Base-by-base conservation (phyloP, 2,113 vertebrate species). In the Hypomesus transpacificus region DNA sequence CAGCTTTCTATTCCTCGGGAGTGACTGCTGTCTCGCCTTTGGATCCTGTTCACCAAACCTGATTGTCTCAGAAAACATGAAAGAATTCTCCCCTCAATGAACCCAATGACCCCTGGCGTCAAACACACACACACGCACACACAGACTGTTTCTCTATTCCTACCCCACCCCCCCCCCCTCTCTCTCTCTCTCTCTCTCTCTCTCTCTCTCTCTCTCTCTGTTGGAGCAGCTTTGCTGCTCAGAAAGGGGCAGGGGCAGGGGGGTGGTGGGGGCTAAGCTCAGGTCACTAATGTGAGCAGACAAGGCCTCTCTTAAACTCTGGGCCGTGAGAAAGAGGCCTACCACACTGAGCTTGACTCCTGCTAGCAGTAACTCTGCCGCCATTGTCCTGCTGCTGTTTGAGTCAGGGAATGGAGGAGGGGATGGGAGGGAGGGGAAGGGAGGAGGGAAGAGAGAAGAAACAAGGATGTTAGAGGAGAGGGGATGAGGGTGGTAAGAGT, bases 281-380 rank as follows among this genome's bases (percentile, higher is more conserved):
- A 70, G 78, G 81, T 85, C 86, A 77, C 82, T 86, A 84, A 85
- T 83, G 71, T 71, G 77, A 70, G 65, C 14, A 84, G 83, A 89
- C 85, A 85, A 86, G 63, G 75, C 34, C 34, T 28, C 64, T 76
- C 65, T 87, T 88, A 80, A 86, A 85, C 71, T 74, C 70, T 68
- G 74, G 75, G 80, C 75, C 76, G 73, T 86, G 81, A 85, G 83
- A 85, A 86, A 83, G 34, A 17, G 68, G 62, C 68, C 28, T 56
- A 53, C 14, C 66, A 61, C 66, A n/a, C 28, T 20, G 34, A 56
- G 58, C 64, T 20, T 51, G n/a, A 46, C 39, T 46, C 39, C 39
- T 46, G 39, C 68, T 68, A 61, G 59, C 51, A 74, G 57, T 68
- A 51, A 63, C 20, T 31, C 59, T 58, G 57, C 39, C n/a, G 31